Conservation (phyloP, 2,113 vertebrate genomes). For the Hippocampus zosterae region DNA sequence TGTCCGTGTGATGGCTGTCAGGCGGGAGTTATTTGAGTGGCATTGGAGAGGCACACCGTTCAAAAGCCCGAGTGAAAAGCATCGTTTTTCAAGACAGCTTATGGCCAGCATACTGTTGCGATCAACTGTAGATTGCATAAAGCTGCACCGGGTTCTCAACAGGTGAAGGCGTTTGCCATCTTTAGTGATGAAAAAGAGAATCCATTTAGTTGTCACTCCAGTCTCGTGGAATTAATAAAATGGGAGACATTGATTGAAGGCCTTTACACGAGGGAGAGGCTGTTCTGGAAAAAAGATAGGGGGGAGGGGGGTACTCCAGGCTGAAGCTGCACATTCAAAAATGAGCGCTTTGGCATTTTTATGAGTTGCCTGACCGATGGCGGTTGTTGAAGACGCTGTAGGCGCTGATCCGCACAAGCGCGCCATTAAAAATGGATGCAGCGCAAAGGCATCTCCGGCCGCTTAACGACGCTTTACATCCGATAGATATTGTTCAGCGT, state of each 20-base stretch:
- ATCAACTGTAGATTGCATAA: not conserved
- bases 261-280: not conserved
- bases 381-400: slow-evolving; percentile 20
- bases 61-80: slow-evolving; percentile 4
- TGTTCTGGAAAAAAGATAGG: not conserved
- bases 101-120: not conserved
- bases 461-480: slow-evolving; percentile 5
- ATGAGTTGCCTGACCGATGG: slow-evolving; percentile 40
- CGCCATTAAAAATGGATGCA: slow-evolving; percentile 27
- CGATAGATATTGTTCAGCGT: slow-evolving; percentile 3
- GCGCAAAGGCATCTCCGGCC: slow-evolving; percentile 2
- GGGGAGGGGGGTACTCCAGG: slow-evolving; percentile 12
- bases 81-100: slow-evolving; percentile 22
- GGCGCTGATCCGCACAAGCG: slow-evolving; percentile 29
- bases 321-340: slow-evolving; percentile 25
- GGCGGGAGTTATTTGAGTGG: not conserved
- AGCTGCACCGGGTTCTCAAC: not conserved
- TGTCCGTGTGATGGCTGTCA: not conserved
- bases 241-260: not conserved
- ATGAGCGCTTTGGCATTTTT: slow-evolving; percentile 34
- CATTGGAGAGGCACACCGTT: not conserved
- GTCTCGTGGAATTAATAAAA: not conserved
- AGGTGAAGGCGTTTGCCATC: slow-evolving; percentile 11
- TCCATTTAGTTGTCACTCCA: not conserved
- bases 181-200: not conserved